phyloP scores from a whole-genome alignment of 2,113 vertebrate genomes.

The Pluvialis apricaria region DNA sequence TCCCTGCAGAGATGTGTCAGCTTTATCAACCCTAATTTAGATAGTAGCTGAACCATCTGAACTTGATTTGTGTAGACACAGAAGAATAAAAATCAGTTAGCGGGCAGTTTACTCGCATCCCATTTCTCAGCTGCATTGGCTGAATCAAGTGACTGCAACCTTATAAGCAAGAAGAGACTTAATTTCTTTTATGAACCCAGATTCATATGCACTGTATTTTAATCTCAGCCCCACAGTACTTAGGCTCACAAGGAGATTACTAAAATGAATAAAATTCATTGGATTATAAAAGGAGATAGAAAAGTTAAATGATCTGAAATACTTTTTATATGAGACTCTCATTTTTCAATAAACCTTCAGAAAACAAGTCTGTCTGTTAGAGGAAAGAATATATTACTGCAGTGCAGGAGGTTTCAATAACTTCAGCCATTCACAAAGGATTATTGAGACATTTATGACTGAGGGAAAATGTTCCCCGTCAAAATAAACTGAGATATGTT shows the following conservation, averaged over 20 bases:
- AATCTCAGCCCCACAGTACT: constrained; percentile 45
- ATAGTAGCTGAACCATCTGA: constrained; percentile 32
- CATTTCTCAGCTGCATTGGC: constrained; percentile 2
- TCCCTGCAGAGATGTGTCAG: constrained; percentile 4
- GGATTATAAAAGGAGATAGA: constrained; percentile 68
- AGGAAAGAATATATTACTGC: constrained; percentile 58
- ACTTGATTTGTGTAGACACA: constrained; percentile 39
- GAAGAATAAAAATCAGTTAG: constrained; percentile 44
- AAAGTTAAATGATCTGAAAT: constrained; percentile 70
- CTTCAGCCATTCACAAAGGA: constrained; percentile 37
- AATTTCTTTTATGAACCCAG: constrained; percentile 59
- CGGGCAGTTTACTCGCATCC: background rate
- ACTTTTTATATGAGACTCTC: constrained; percentile 58
- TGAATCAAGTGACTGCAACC: constrained; percentile 11
- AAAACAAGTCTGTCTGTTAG: constrained; percentile 51
- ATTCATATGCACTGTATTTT: constrained; percentile 52
- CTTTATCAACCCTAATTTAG: constrained; percentile 57
- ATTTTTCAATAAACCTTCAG: constrained; percentile 69
- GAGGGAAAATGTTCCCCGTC: constrained; percentile 12
- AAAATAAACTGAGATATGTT: constrained; percentile 53
- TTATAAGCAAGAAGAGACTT: constrained; percentile 33
- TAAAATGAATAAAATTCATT: constrained; percentile 67
- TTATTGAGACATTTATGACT: constrained; percentile 61
- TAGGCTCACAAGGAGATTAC: constrained; percentile 32
- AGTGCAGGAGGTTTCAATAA: constrained; percentile 55